A percentile compares a stretch with the other conserved stretches of the same genome.
phyloP scores from a whole-genome alignment of 2,797 vertebrate species.

The Scarus forsteni region DNA sequence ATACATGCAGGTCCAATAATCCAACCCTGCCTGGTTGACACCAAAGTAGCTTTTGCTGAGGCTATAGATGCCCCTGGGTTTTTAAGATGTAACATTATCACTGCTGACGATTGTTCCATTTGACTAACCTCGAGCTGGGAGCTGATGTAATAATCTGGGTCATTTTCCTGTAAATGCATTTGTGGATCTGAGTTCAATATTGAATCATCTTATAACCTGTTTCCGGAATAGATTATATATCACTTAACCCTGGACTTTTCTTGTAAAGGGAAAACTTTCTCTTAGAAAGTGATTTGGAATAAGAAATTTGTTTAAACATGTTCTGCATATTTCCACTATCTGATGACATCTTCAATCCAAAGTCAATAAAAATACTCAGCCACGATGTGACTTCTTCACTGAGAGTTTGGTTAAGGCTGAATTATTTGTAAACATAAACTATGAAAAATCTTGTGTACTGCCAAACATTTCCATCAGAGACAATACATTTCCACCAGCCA shows the following conservation, averaged over 20 bases:
- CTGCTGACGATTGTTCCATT: constrained; percentile 45
- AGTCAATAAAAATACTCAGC: not conserved
- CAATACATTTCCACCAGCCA: constrained; percentile 1
- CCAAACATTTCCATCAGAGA: not conserved
- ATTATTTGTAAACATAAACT: constrained; percentile 17
- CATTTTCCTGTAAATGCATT: constrained; percentile 28
- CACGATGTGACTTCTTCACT: not conserved
- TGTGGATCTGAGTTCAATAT: constrained; percentile 17
- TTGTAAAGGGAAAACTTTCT: not conserved
- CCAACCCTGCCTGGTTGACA: too few species aligned
- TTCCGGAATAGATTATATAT: constrained; percentile 11
- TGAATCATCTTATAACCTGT: constrained; percentile 12
- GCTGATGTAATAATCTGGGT: constrained; percentile 19
- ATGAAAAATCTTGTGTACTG: constrained; percentile 20
- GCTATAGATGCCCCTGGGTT: constrained; percentile 13
- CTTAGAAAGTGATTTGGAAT: not conserved
- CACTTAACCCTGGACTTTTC: not conserved
- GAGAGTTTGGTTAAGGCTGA: not conserved
- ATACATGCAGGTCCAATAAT: too few species aligned
- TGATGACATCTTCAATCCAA: not conserved
- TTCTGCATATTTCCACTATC: not conserved
- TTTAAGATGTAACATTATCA: constrained; percentile 38
- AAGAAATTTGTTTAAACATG: not conserved
- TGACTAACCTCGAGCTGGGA: constrained; percentile 16
- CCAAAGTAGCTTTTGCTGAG: constrained; percentile 1